These are phyloP conservation scores for Cochlearius cochlearius DNA, from an alignment of 2,113 vertebrate genomes.

Conservation along the genomic window DNA sequence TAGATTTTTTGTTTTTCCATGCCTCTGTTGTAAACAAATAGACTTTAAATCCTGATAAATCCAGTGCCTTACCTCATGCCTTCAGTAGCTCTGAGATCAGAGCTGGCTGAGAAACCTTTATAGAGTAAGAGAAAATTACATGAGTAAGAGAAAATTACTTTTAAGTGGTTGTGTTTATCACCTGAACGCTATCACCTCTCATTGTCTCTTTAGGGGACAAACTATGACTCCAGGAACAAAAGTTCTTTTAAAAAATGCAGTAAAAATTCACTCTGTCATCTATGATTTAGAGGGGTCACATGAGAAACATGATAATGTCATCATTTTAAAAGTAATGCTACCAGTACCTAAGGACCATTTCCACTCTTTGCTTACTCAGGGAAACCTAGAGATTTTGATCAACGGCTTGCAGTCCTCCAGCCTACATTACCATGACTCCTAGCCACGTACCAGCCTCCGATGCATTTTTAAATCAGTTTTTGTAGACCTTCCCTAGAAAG, in stretches of 20 bases:
- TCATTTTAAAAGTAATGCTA: neutral
- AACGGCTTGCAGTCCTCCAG: neutral
- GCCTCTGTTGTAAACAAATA: neutral
- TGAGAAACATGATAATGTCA: neutral
- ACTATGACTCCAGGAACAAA: neutral
- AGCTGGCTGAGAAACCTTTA: neutral
- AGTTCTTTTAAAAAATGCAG: neutral
- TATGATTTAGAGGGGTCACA: slow-evolving; percentile 7
- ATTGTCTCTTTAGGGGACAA: neutral
- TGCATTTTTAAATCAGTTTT: neutral
- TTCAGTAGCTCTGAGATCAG: neutral
- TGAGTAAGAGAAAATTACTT: neutral
- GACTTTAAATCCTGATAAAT: neutral
- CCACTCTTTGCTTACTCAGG: neutral
- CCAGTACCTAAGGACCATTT: neutral
- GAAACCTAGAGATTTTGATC: neutral
- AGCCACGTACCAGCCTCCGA: neutral
- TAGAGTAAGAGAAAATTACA: neutral
- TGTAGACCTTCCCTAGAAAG: neutral
- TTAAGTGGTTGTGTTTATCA: neutral
- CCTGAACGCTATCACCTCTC: neutral
- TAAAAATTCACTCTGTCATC: neutral
- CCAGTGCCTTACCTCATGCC: neutral
- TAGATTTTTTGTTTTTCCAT: neutral
- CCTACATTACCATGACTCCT: neutral